A percentile compares a stretch with the other conserved stretches of the same genome.
Conservation (phyloP, 2,888 invertebrate genomes). For the Dolomedes plantarius region DNA sequence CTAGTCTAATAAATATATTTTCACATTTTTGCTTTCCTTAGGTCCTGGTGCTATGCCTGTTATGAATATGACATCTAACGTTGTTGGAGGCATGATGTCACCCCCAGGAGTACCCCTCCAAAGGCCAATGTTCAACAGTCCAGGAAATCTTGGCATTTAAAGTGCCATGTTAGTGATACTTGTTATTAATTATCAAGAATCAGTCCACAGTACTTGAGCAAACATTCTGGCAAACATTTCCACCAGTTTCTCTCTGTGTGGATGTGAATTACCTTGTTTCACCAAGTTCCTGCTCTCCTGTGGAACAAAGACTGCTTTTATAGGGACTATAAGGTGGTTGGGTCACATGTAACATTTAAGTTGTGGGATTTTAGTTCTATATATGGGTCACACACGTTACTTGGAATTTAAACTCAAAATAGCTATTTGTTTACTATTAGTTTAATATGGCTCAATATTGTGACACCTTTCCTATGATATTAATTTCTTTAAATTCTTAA, state of each 20-base stretch:
- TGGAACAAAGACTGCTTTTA: constrained; percentile 37
- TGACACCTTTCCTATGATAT: background rate
- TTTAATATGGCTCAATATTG: background rate
- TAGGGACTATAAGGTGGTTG: constrained; percentile 25
- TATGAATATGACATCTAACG: constrained; percentile 29
- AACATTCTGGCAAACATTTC: background rate
- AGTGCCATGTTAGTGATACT: background rate
- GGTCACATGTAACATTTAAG: background rate
- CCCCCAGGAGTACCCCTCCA: constrained; percentile 50
- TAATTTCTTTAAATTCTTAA: background rate
- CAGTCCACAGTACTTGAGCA: background rate
- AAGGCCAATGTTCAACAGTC: constrained; percentile 59
- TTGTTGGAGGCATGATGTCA: constrained; percentile 42
- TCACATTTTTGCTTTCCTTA: constrained; percentile 10
- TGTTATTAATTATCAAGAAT: background rate
- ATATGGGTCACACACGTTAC: background rate
- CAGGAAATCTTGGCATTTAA: constrained; percentile 65
- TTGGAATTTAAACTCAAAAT: background rate
- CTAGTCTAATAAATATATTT: too few species aligned
- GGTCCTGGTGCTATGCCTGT: constrained; percentile 29
- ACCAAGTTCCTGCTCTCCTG: constrained; percentile 24
- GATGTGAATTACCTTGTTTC: constrained; percentile 15
- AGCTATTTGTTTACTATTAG: background rate
- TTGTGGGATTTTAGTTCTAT: background rate
- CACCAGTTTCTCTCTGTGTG: background rate